phyloP scores from a whole-genome alignment of 1,140 invertebrate species.

The Neodiprion fabricii region DNA sequence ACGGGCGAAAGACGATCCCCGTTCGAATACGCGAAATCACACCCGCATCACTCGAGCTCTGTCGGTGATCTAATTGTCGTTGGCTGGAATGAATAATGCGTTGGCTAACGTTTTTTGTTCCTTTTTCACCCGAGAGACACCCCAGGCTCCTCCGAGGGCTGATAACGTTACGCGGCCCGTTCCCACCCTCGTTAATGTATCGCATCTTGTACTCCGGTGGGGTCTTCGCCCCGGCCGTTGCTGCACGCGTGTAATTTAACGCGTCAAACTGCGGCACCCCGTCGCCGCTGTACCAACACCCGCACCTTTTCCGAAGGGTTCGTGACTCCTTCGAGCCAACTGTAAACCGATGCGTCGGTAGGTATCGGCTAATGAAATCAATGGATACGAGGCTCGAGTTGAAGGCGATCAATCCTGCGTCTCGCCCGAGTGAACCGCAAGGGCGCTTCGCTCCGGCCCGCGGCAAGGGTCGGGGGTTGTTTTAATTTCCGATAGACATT shows the following conservation, averaged over 20 bases:
- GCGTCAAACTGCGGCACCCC: slow-evolving; percentile 30
- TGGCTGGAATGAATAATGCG: slow-evolving; percentile 18
- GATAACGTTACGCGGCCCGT: neutral
- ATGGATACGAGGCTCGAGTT: slow-evolving; percentile 39
- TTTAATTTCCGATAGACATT: slow-evolving; percentile 52
- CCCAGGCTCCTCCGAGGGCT: neutral
- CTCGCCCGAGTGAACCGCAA: slow-evolving; percentile 22
- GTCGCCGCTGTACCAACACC: slow-evolving; percentile 16
- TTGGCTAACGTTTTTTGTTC: neutral
- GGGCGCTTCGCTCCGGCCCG: slow-evolving; percentile 11
- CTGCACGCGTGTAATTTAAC: slow-evolving; percentile 43
- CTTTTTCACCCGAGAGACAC: neutral
- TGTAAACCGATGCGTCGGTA: slow-evolving; percentile 36
- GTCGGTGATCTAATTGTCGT: slow-evolving; percentile 37
- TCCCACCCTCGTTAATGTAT: slow-evolving; percentile 43
- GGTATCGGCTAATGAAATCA: slow-evolving; percentile 53
- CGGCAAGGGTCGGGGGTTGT: slow-evolving; percentile 25
- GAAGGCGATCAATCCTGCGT: slow-evolving; percentile 38
- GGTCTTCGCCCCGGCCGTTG: neutral
- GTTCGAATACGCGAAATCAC: slow-evolving; percentile 35
- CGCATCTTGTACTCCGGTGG: slow-evolving; percentile 28
- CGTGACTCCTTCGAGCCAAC: slow-evolving; percentile 5
- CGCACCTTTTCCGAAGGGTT: slow-evolving; percentile 2
- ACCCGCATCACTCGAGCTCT: slow-evolving; percentile 9
- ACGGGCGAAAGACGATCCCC: slow-evolving; percentile 34